Base-by-base conservation (phyloP, 2,113 vertebrate genomes). In the Sinosuthora webbiana region DNA sequence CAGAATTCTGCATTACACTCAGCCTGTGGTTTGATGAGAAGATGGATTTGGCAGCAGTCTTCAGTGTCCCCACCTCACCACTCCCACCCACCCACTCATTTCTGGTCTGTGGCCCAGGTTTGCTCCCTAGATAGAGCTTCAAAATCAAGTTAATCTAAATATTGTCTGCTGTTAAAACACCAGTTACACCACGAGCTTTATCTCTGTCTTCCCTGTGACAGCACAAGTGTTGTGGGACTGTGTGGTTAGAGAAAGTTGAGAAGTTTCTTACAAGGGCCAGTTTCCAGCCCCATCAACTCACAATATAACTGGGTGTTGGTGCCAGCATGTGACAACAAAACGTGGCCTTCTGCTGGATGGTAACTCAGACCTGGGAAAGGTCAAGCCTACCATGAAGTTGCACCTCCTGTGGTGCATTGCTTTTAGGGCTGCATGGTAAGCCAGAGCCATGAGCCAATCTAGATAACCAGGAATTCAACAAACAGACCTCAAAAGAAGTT, bases 1-100 rank as follows among this genome's bases (percentile, higher is more conserved):
- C 79, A 92, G 79, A 90, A 90, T 93, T 95, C 50, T 75, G 56
- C 56, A 16, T 88, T 90, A 56, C 24, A 8, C n/a, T 81, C 87
- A 81, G 59, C 50, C 33, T 47, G 83, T 16, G 35, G 12, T 74
- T 71, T 77, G 83, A 87, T 73, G n/a, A 86, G 79, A 90, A 88
- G 75, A 47, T 83, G 82, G 55, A 80, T 92, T 88, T 88, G 71
- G 67, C 75, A 90, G 55, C 62, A 73, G 13, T 15, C 45, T 65
- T 67, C 11, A 23, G 41, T 64, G 59, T 90, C 71, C 47, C 78
- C 18, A 76, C 28, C 28, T 87, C 70, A 76, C 45, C 42, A 49
- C 18, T 73, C 53, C 52, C 47, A 84, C 27, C 47, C 49, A 70
- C 62, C 15, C 20, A 5, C 23, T 80, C 31, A 16, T 60, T 90